Percentiles rank a stretch among this genome's conserved stretches.
phyloP scores from a whole-genome alignment of 2,888 invertebrate genomes.

The Bembecia ichneumoniformis region DNA sequence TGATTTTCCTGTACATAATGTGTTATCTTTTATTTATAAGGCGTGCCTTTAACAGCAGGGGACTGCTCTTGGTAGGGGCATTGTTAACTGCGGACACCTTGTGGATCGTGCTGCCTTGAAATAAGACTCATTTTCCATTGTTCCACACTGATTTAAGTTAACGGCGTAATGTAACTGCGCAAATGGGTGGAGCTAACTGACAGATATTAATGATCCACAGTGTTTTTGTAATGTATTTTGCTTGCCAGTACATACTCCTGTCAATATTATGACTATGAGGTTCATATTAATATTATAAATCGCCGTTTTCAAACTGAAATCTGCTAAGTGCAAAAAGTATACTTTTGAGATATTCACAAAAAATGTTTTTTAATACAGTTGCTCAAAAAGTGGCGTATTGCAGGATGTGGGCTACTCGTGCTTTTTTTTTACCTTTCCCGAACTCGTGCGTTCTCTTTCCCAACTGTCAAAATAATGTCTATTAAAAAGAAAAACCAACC shows the following conservation, averaged over 20 bases:
- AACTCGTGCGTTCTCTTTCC: no score
- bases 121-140: slow-evolving; percentile 20
- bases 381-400: no score
- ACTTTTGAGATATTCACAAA: no score
- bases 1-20: not conserved
- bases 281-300: no score
- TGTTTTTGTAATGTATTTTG: not conserved
- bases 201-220: slow-evolving; percentile 58
- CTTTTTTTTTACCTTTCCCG: no score
- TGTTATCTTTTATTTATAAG: slow-evolving; percentile 11
- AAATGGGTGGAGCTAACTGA: slow-evolving; percentile 52
- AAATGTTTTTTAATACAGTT: no score
- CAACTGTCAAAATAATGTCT: no score
- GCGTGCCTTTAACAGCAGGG: not conserved
- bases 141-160: slow-evolving; percentile 8
- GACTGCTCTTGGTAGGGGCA: not conserved
- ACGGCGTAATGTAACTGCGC: slow-evolving; percentile 40
- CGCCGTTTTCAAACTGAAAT: no score
- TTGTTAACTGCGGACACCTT: not conserved
- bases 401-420: no score
- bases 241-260: not conserved
- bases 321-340: no score
- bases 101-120: not conserved
- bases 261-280: not conserved
- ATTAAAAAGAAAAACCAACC: no score